Evolutionary conservation across 2,113 vertebrate genomes (phyloP).

Genomic region (Meriones unguiculatus): DNA sequence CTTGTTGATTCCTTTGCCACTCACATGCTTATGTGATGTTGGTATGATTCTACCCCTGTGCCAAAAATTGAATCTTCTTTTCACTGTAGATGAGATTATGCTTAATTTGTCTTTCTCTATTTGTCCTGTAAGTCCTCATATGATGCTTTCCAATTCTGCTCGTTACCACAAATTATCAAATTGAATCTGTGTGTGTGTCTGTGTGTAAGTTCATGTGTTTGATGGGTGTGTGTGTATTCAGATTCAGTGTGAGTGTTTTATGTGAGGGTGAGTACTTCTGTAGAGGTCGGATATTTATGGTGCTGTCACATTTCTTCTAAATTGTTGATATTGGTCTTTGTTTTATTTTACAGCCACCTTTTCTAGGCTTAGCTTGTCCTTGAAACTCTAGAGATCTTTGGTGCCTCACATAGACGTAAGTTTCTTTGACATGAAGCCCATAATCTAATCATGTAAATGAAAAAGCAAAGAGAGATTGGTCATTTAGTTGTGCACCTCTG

Average conservation of each 20-base stretch:
- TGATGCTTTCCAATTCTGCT: too few species aligned
- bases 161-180: too few species aligned
- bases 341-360: not conserved
- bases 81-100: not conserved
- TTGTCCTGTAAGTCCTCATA: not conserved
- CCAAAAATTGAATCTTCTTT: not conserved
- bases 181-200: not conserved
- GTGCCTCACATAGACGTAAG: not conserved
- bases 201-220: not conserved
- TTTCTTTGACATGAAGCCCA: not conserved
- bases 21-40: not conserved
- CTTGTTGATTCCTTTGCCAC: not conserved
- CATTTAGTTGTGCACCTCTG: not conserved
- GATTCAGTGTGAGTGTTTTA: not conserved
- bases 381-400: not conserved
- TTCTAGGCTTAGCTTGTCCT: not conserved
- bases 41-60: not conserved
- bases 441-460: not conserved
- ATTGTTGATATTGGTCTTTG: not conserved
- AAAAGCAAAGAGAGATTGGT: not conserved
- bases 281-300: not conserved
- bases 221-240: not conserved
- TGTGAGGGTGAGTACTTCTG: not conserved
- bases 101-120: not conserved
- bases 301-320: not conserved